These are phyloP conservation scores for Deilephila elpenor DNA, from an alignment of 2,888 invertebrate genomes.

Conservation along the genomic window DNA sequence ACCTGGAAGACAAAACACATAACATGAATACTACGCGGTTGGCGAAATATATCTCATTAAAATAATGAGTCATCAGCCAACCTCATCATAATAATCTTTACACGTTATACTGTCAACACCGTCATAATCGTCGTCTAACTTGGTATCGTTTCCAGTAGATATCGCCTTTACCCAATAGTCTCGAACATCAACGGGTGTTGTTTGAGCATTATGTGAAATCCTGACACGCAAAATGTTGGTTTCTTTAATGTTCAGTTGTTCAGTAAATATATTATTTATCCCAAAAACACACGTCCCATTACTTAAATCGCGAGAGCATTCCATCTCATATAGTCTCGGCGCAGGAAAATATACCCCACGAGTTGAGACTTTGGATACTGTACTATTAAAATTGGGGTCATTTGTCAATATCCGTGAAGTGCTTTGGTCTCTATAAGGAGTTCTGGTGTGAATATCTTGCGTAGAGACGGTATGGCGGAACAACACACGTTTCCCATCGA, in stretches of 20 bases:
- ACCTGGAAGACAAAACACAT: conserved; percentile 41
- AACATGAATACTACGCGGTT: not conserved
- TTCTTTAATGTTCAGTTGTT: conserved; percentile 56
- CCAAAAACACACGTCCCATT: conserved; percentile 72
- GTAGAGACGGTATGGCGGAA: conserved; percentile 75
- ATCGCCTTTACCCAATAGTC: conserved; percentile 70
- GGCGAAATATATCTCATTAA: not conserved
- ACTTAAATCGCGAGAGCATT: conserved; percentile 63
- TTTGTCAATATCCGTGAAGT: conserved; percentile 83
- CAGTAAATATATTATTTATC: conserved; percentile 60
- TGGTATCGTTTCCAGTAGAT: conserved; percentile 53
- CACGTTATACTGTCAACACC: conserved; percentile 64
- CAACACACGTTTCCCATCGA: conserved; percentile 65
- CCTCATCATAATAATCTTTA: conserved; percentile 65
- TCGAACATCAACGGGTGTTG: conserved; percentile 56
- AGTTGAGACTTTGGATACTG: conserved; percentile 83
- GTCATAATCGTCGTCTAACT: conserved; percentile 59
- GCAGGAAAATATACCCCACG: conserved; percentile 86
- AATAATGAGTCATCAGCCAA: conserved; percentile 38
- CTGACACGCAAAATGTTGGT: conserved; percentile 60
- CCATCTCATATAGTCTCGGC: conserved; percentile 77
- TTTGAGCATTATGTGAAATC: conserved; percentile 64
- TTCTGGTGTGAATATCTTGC: conserved; percentile 53
- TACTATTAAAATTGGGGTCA: conserved; percentile 83
- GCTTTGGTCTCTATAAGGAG: conserved; percentile 77